Evolutionary conservation across 1,140 invertebrate genomes (phyloP).

Genomic region (Drosophila sp.): DNA sequence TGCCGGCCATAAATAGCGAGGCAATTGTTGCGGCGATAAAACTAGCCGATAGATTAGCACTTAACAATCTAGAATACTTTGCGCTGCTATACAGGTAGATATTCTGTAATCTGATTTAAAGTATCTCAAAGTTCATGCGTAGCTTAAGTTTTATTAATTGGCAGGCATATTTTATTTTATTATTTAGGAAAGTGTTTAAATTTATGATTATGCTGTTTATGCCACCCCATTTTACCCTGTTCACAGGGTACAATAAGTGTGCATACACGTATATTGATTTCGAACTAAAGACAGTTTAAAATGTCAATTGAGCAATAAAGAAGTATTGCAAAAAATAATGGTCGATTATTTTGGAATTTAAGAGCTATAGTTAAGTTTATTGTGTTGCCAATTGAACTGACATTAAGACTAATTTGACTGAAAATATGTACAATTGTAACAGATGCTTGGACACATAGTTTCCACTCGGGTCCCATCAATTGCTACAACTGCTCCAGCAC

Average conservation of each 20-base stretch:
- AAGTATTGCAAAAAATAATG: no score
- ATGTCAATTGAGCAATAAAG: no score
- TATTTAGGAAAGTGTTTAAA: no score
- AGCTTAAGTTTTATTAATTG: not conserved
- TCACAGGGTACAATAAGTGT: not conserved
- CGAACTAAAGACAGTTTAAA: slow-evolving; percentile 4
- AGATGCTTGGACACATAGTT: slow-evolving; percentile 64
- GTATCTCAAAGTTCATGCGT: no score
- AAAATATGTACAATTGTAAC: not conserved
- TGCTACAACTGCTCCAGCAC: slow-evolving; percentile 58
- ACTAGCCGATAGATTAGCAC: slow-evolving; percentile 15
- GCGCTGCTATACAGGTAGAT: not conserved
- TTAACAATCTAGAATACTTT: not conserved
- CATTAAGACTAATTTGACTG: no score
- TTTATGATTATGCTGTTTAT: no score
- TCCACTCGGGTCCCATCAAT: slow-evolving; percentile 72
- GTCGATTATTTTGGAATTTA: no score
- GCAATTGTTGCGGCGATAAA: slow-evolving; percentile 24
- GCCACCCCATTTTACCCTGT: no score
- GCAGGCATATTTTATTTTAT: no score
- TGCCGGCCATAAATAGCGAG: slow-evolving; percentile 26
- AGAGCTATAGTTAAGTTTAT: no score
- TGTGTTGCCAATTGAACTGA: no score
- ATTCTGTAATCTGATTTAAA: not conserved
- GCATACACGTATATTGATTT: not conserved